phyloP scores from a whole-genome alignment of 2,888 invertebrate genomes.

The Platycnemis pennipes region DNA sequence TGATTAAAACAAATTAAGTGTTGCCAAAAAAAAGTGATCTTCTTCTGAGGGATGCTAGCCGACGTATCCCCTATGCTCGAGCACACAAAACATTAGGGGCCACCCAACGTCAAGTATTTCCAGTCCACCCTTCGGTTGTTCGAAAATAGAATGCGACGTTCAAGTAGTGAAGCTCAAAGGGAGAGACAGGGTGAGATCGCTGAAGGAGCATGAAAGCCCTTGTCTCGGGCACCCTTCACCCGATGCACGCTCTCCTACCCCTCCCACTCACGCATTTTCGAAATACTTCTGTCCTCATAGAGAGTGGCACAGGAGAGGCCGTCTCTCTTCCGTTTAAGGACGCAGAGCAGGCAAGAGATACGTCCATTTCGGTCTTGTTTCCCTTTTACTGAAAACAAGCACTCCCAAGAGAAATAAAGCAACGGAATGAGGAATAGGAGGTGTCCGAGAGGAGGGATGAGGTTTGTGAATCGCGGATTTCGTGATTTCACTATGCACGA shows the following conservation, averaged over 20 bases:
- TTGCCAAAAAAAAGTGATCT: too few relatives aligned
- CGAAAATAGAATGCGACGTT: slow-evolving; percentile 15
- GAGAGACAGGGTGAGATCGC: background rate
- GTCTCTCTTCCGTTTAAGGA: slow-evolving; percentile 21
- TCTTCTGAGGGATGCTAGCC: background rate
- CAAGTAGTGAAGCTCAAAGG: slow-evolving; percentile 11
- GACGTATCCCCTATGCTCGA: background rate
- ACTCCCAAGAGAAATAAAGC: background rate
- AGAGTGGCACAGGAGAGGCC: background rate
- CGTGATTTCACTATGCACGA: too few relatives aligned
- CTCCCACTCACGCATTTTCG: background rate
- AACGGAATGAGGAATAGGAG: background rate
- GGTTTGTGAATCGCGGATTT: background rate
- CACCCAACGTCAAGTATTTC: too few relatives aligned
- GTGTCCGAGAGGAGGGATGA: background rate
- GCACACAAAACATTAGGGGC: background rate
- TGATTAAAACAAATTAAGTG: too few relatives aligned
- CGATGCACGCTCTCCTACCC: background rate
- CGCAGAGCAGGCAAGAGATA: background rate
- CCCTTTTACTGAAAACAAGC: background rate
- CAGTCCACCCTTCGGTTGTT: background rate
- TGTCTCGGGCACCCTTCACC: background rate
- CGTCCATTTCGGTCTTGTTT: background rate
- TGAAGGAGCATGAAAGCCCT: background rate
- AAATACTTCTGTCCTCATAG: background rate